Base-by-base conservation (phyloP, 2,888 invertebrate genomes). In the Cecidostiba fungosa region DNA sequence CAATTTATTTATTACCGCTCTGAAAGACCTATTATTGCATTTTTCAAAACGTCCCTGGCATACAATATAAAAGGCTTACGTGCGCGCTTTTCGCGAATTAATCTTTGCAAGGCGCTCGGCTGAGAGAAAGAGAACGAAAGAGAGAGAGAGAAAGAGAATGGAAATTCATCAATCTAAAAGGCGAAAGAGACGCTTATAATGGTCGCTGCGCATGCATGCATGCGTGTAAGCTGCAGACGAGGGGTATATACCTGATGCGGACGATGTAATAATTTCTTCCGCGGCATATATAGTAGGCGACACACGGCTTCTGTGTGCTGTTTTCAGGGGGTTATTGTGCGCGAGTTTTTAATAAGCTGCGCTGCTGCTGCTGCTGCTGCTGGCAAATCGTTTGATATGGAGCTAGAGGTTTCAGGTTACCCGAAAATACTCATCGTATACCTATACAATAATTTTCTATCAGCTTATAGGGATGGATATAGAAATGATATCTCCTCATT, bases 1-100 rank as follows among this genome's bases (percentile, higher is more conserved):
- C 92, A 93, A 93, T 93, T 93, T 93, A 93, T 93, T 93, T 93
- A 93, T 93, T 93, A 92, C 92, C 91, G 90, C 90, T 90, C 89
- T 90, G 88, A 89, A 89, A 91, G 89, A 90, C 90, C 92, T 91
- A 91, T 92, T 93, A 93, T 92, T 93, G 91, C 92, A 92, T 92
- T 92, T 92, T 92, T 92, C 90, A 91, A 92, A 92, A 92, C 87
- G 76, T 62, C 69, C 36, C 83, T 23, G 59, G 36, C 76, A 36
- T 74, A 50, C 23, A 23, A 85, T 84, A 84, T 76, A 70, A 84
- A 84, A 86, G 81, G 79, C 86, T 82, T 86, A 84, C 84, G 84
- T 76, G 86, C 78, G 84, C 84, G 59, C 77, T 81, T 86, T 79
- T 70, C 74, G 70, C 80, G 81, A 73, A 86, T 86, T 84, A 84